Evolutionary conservation across 2,888 invertebrate genomes (phyloP), one percentile per base, ranked within the genome.

Genomic region (Zonitis immaculata): DNA sequence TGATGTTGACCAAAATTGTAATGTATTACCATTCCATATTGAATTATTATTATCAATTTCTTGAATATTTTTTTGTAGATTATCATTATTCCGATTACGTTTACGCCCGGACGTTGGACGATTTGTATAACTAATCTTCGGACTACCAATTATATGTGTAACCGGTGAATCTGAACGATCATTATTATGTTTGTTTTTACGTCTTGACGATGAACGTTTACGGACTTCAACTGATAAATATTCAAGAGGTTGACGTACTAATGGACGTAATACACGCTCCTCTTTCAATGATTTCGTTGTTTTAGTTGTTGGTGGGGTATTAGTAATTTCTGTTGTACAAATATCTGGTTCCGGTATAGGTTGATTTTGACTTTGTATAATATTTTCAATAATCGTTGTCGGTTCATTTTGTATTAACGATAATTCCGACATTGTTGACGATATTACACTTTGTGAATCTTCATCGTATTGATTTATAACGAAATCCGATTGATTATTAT

Each of bases 161-260:
- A 85, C 80, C 0, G 86, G 85, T 2, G 86, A 86, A 64, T 87
- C 87, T 0, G 86, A 84, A 22, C 86, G 81, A 62, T 85, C 85
- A 5, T 57, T 47, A 77, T 79, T 74, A 3, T 79, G 78, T 62
- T 83, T 82, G 68, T 81, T 81, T 63, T 84, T 84, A 64, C 86
- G 84, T 59, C 81, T 79, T 2, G 75, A 72, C 72, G 87, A 86
- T 76, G 88, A 88, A 73, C 82, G 83, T 68, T 87, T 84, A 39
- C 81, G 80, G 1, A 81, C 80, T 50, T 80, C 81, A 54, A 86
- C 83, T 47, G 86, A 83, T 56, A 90, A 76, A 67, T 87, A 88
- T 64, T 91, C 91, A 63, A 89, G 76, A 28, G 88, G 87, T 71
- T 88, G 87, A 53, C 87, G 83, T 61, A 87, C 84, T 58, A 85